These are phyloP conservation scores for Xiphorhynchus elegans DNA, from an alignment of 2,113 vertebrate genomes.

Conservation along the genomic window DNA sequence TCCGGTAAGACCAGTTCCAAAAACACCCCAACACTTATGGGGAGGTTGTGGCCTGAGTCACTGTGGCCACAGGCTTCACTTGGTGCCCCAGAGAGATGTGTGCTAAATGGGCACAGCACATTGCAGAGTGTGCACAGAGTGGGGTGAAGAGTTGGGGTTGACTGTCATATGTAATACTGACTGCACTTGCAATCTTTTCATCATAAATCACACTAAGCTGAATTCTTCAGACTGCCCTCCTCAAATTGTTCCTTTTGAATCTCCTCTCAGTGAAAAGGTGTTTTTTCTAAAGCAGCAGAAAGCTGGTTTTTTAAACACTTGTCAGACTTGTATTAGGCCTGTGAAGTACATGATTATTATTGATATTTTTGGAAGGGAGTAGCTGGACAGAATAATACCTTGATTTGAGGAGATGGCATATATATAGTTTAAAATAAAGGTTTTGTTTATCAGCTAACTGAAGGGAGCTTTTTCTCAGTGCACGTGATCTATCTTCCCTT, in stretches of 20 bases:
- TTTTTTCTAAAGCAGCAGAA: neutral
- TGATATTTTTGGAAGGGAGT: neutral
- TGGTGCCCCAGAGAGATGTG: fast-evolving
- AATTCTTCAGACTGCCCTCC: neutral
- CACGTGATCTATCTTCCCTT: neutral
- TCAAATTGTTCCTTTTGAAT: neutral
- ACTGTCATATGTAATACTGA: neutral
- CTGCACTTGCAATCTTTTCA: neutral
- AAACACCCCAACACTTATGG: neutral
- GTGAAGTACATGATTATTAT: neutral
- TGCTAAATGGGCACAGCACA: neutral
- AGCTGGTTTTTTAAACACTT: neutral
- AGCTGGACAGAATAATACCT: neutral
- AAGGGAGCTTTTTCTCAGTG: neutral
- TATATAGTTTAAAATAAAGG: neutral
- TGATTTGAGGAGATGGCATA: neutral
- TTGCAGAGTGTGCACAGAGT: neutral
- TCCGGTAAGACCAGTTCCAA: conserved; percentile 76
- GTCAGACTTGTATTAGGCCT: neutral
- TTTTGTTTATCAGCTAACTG: neutral
- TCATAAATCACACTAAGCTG: neutral
- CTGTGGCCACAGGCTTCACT: neutral
- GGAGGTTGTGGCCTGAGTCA: neutral
- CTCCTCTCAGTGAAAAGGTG: neutral
- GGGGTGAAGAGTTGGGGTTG: neutral